phyloP scores from a whole-genome alignment of 2,888 invertebrate species.

The Hypomecis atomaria region DNA sequence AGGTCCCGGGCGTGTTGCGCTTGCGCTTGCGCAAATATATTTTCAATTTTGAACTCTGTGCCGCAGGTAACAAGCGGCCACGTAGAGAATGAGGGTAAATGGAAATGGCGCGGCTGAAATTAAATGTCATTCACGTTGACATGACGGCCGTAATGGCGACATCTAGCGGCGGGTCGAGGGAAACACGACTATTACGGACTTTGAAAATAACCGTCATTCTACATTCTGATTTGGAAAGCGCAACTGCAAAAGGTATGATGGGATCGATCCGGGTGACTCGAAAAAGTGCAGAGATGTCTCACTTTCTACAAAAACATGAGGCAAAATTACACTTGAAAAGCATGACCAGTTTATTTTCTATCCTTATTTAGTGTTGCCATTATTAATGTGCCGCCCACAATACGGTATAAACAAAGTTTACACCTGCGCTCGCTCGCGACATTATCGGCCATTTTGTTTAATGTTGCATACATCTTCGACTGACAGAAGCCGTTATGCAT shows the following conservation, averaged over 20 bases:
- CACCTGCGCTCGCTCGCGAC: background rate
- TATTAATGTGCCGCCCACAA: slow-evolving; percentile 5
- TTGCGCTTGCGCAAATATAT: slow-evolving; percentile 5
- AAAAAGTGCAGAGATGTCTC: slow-evolving; percentile 16
- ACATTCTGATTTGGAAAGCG: slow-evolving; percentile 14
- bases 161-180: slow-evolving; percentile 60
- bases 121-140: slow-evolving; percentile 68
- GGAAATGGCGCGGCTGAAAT: slow-evolving; percentile 44
- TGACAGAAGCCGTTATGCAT: background rate
- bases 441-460: slow-evolving; percentile 1
- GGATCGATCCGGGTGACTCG: slow-evolving; percentile 8
- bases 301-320: slow-evolving; percentile 9
- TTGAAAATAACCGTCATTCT: slow-evolving; percentile 40
- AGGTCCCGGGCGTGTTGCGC: slow-evolving; percentile 25
- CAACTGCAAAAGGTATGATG: slow-evolving; percentile 25
- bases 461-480: background rate
- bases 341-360: slow-evolving; percentile 7
- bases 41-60: slow-evolving; percentile 44
- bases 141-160: slow-evolving; percentile 68
- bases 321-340: slow-evolving; percentile 5
- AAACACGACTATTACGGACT: slow-evolving; percentile 42
- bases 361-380: slow-evolving; percentile 8
- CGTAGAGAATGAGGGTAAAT: slow-evolving; percentile 12
- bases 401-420: background rate
- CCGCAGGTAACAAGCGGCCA: slow-evolving; percentile 9